Evolutionary conservation across 2,888 invertebrate genomes (phyloP).

Genomic region (Ochlodes sylvanus): DNA sequence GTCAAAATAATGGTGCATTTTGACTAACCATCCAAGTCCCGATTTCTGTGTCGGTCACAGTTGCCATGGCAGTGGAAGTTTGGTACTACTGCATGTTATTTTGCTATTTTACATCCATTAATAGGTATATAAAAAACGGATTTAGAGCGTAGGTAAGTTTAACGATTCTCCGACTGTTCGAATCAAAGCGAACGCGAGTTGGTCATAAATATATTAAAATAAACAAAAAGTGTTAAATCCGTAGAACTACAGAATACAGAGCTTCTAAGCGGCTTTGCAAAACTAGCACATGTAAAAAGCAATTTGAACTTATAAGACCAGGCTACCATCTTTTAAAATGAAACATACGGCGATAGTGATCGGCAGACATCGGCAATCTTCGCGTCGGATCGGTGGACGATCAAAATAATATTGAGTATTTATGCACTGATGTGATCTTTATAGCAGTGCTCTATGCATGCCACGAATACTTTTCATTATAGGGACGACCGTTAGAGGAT

Average conservation of each 20-base stretch:
- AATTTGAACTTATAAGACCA: slow-evolving; percentile 13
- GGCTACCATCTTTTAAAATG: slow-evolving; percentile 38
- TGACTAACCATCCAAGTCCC: too few species aligned
- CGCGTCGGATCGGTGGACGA: slow-evolving; percentile 58
- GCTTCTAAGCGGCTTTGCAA: background rate
- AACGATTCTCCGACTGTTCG: too few species aligned
- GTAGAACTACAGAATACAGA: background rate
- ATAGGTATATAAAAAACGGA: too few species aligned
- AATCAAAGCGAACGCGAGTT: too few species aligned
- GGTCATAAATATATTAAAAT: too few species aligned
- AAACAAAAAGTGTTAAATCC: too few species aligned
- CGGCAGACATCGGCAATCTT: slow-evolving; percentile 59
- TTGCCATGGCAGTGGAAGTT: too few species aligned
- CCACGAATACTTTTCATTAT: slow-evolving; percentile 35
- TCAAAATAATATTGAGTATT: slow-evolving; percentile 71
- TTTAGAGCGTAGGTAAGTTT: too few species aligned
- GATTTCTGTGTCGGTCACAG: too few species aligned
- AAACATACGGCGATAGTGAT: slow-evolving; percentile 64
- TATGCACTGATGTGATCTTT: slow-evolving; percentile 68
- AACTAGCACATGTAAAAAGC: background rate
- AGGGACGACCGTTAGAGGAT: slow-evolving; percentile 29
- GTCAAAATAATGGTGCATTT: too few species aligned
- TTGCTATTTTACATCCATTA: too few species aligned
- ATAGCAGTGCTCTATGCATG: slow-evolving; percentile 39
- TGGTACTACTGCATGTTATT: too few species aligned